phyloP scores from a whole-genome alignment of 2,888 invertebrate species.

The Hermaeophaga mercurialis region DNA sequence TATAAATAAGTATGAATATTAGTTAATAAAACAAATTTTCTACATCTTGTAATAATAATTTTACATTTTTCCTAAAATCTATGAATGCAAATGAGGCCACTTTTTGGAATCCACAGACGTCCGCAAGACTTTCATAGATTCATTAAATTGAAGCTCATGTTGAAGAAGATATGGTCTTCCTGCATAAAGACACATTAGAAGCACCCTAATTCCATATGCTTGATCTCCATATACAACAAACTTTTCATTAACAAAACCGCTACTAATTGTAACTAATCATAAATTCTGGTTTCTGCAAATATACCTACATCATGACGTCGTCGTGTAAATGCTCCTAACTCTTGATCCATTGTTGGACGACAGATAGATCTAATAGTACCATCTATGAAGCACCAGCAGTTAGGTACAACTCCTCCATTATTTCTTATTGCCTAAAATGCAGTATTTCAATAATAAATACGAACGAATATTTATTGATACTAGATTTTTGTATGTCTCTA shows the following conservation, averaged over 20 bases:
- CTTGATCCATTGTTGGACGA: slow-evolving; percentile 1
- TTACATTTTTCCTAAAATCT: slow-evolving; percentile 34
- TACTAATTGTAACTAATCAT: neutral
- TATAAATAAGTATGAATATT: slow-evolving; percentile 3
- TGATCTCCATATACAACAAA: slow-evolving; percentile 31
- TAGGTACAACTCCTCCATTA: slow-evolving; percentile 1
- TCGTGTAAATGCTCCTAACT: slow-evolving; percentile 2
- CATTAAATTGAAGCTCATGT: slow-evolving; percentile 29
- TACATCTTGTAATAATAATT: slow-evolving; percentile 33
- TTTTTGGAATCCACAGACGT: slow-evolving; percentile 38
- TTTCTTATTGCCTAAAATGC: neutral
- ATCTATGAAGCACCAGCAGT: neutral
- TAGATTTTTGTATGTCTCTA: neutral
- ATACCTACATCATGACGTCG: slow-evolving; percentile 4
- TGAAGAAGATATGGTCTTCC: slow-evolving; percentile 20
- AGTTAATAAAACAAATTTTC: slow-evolving; percentile 28
- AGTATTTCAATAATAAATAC: too few species aligned
- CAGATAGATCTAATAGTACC: slow-evolving; percentile 2
- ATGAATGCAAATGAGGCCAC: slow-evolving; percentile 33
- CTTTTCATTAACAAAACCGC: neutral
- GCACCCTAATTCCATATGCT: slow-evolving; percentile 27
- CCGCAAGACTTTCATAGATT: slow-evolving; percentile 30
- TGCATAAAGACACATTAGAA: slow-evolving; percentile 23
- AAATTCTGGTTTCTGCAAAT: neutral
- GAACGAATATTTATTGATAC: neutral